phyloP scores from a whole-genome alignment of 2,888 invertebrate genomes.

The Clistopyga incitator region DNA sequence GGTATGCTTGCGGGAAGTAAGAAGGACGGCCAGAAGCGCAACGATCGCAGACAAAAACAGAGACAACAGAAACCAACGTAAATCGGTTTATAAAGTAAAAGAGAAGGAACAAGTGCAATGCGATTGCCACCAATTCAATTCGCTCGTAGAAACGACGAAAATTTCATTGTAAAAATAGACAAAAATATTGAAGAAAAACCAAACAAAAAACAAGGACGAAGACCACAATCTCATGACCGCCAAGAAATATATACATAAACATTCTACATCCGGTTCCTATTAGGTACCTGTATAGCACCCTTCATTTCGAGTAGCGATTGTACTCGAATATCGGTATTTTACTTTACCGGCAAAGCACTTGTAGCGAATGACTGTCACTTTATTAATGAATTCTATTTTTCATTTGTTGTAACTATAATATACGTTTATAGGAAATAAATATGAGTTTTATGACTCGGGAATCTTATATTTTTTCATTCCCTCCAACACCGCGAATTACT shows the following conservation, averaged over 20 bases:
- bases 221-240: neutral
- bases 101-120: conserved; percentile 51
- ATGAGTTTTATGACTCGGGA: neutral
- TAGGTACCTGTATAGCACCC: conserved; percentile 3
- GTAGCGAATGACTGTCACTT: conserved; percentile 37
- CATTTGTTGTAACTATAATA: conserved; percentile 42
- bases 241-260: conserved; percentile 16
- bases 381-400: conserved; percentile 23
- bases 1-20: conserved; percentile 82
- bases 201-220: neutral
- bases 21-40: conserved; percentile 79
- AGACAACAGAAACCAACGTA: conserved; percentile 57
- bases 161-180: conserved; percentile 1
- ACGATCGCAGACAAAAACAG: conserved; percentile 71
- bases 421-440: conserved; percentile 59
- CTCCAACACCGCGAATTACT: neutral
- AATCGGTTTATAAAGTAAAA: conserved; percentile 41
- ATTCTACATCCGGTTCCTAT: conserved; percentile 15
- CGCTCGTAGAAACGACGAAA: conserved; percentile 2
- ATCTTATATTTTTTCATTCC: neutral
- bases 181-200: neutral
- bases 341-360: conserved; percentile 9
- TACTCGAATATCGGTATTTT: conserved; percentile 24
- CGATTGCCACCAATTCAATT: conserved; percentile 28
- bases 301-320: conserved; percentile 11